These are phyloP conservation scores for Platichthys flesus DNA, from an alignment of 2,113 vertebrate species.

Conservation along the genomic window DNA sequence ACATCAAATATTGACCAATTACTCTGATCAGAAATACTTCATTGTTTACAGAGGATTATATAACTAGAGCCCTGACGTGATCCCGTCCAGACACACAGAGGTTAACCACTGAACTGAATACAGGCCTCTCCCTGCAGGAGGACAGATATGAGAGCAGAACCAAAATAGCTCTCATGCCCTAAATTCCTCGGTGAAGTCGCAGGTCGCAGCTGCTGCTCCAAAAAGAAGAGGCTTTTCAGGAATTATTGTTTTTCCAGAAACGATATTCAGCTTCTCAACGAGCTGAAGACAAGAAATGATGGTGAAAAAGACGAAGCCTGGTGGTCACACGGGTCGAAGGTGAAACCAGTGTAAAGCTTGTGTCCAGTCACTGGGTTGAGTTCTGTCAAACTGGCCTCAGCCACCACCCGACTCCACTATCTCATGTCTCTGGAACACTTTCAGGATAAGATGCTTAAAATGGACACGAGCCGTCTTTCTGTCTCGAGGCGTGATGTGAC, in stretches of 20 bases:
- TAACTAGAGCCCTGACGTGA: slow-evolving; percentile 18
- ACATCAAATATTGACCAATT: neutral
- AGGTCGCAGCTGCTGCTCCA: slow-evolving; percentile 24
- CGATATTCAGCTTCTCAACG: neutral
- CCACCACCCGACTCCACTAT: neutral
- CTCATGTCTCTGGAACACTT: neutral
- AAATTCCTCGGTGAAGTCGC: slow-evolving; percentile 56
- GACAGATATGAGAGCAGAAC: slow-evolving; percentile 43
- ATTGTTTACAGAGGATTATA: slow-evolving; percentile 12
- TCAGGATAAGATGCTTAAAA: slow-evolving; percentile 39
- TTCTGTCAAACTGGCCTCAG: neutral
- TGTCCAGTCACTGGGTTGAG: neutral
- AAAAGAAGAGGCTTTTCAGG: rapidly evolving
- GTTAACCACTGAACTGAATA: slow-evolving; percentile 16
- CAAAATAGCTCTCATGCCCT: slow-evolving; percentile 73
- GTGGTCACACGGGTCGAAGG: slow-evolving; percentile 3
- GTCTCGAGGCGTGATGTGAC: neutral
- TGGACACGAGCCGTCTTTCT: neutral
- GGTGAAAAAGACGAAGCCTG: neutral
- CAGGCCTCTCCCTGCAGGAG: slow-evolving; percentile 26
- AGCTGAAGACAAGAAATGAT: neutral
- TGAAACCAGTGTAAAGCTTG: neutral
- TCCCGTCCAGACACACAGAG: neutral
- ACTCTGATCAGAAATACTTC: neutral
- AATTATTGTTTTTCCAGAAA: neutral